Conservation (phyloP, 2,113 vertebrate species). For the Dascyllus trimaculatus region DNA sequence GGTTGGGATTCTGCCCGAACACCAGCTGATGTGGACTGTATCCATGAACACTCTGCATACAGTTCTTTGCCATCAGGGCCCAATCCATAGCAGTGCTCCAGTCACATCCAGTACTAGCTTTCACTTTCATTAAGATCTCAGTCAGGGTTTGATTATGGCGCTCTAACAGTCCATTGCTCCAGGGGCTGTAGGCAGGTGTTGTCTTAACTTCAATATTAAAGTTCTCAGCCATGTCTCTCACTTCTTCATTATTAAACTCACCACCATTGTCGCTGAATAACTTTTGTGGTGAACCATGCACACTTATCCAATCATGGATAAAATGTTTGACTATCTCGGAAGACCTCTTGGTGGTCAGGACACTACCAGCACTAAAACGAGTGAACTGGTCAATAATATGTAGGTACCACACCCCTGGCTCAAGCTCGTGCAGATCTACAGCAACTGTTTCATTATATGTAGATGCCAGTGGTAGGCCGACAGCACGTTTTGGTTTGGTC, state of each 20-base stretch:
- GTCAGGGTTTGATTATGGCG: constrained; percentile 8
- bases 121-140: neutral
- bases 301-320: constrained; percentile 32
- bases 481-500: constrained; percentile 9
- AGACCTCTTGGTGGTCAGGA: constrained; percentile 19
- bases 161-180: constrained; percentile 13
- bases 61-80: constrained; percentile 60
- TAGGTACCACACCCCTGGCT: constrained; percentile 33
- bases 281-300: neutral
- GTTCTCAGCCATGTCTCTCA: constrained; percentile 27
- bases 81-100: constrained; percentile 36
- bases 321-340: constrained; percentile 40
- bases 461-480: constrained; percentile 26
- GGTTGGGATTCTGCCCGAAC: constrained; percentile 60
- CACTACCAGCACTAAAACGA: constrained; percentile 34
- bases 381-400: constrained; percentile 49
- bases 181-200: constrained; percentile 3
- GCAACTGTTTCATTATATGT: constrained; percentile 50
- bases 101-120: neutral
- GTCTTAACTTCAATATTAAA: constrained; percentile 18
- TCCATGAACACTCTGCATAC: constrained; percentile 50
- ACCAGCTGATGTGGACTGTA: constrained; percentile 51
- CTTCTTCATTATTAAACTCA: constrained; percentile 12
- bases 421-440: constrained; percentile 37
- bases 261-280: constrained; percentile 6